Base-by-base conservation (phyloP, 2,888 invertebrate species). In the Thereva nobilitata region DNA sequence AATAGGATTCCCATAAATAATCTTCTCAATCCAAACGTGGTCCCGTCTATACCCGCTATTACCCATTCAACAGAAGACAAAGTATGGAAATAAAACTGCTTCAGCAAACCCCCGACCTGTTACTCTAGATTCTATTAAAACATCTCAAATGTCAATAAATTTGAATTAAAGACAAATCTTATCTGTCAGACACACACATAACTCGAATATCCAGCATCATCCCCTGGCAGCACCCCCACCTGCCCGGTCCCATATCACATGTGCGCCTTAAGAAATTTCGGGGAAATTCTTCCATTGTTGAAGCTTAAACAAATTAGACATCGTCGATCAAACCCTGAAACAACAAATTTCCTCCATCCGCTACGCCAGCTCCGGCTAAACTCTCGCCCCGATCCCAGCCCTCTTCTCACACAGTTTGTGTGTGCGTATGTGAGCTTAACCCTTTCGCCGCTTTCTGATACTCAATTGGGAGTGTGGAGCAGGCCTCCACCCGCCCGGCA, bases 241-340 rank as follows among this genome's bases (percentile, higher is more conserved):
- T 35, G 35, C n/a, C 59, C 10, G 9, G 6, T 41, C 52, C 4
- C 49, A 50, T 40, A 9, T 50, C 12, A 10, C 2, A 54, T 53
- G 35, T 34, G 45, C 38, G 45, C 64, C 64, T 64, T 45, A 38
- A 54, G 44, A 54, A 64, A 54, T 53, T 45, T 41, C 7, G 9
- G 54, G 44, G 44, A 53, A 64, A 54, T 53, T 64, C 41, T 55
- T 57, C 64, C 57, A 69, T 69, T 69, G 67, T 69, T 67, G 54
- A 49, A 61, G 53, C 61, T 70, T 68, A 69, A 70, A 70, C 69
- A 70, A 70, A 70, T 70, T 70, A 70, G 67, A 68, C 68, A 69
- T 70, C 70, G 70, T 70, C 70, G 70, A 70, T 70, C 70, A 70
- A 69, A 59, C 68, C 56, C 52, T 52, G 53, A 64, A 64, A 53